Evolutionary conservation across 2,888 invertebrate genomes (phyloP).

Genomic region (Petrolisthes manimaculis): DNA sequence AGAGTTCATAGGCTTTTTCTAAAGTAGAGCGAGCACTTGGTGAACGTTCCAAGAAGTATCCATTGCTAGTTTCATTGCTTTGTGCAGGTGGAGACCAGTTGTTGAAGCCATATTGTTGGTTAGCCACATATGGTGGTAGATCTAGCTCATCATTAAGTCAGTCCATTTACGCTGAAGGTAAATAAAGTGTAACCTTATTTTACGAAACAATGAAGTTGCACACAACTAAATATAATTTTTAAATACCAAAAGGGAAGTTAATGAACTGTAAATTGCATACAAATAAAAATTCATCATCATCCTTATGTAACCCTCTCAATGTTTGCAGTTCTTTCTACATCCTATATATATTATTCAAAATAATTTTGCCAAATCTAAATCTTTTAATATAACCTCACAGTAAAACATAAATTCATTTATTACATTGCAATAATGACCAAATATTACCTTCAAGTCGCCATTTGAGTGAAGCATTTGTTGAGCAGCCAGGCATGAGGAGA

Average conservation of each 20-base stretch:
- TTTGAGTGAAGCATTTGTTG: constrained; percentile 61
- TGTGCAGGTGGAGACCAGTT: constrained; percentile 91
- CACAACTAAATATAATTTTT: no score
- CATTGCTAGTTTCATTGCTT: constrained; percentile 94
- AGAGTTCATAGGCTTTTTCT: constrained; percentile 81
- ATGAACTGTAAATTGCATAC: no score
- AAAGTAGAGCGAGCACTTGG: constrained; percentile 92
- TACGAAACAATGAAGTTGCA: no score
- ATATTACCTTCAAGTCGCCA: constrained; percentile 60
- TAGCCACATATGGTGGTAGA: constrained; percentile 71
- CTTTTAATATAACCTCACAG: neutral
- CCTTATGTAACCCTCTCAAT: no score
- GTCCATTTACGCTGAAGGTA: constrained; percentile 82
- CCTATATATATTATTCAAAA: no score
- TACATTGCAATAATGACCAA: neutral
- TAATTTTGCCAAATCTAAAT: no score
- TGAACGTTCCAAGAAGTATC: constrained; percentile 93
- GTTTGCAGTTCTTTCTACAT: no score
- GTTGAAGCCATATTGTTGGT: constrained; percentile 84
- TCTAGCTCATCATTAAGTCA: constrained; percentile 97
- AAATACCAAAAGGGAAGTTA: no score
- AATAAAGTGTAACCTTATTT: no score
- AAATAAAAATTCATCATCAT: no score
- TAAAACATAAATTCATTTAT: neutral
- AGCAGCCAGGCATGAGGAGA: constrained; percentile 80